Evolutionary conservation across 2,888 invertebrate species (phyloP).

Genomic region (Herminia tarsipennalis): DNA sequence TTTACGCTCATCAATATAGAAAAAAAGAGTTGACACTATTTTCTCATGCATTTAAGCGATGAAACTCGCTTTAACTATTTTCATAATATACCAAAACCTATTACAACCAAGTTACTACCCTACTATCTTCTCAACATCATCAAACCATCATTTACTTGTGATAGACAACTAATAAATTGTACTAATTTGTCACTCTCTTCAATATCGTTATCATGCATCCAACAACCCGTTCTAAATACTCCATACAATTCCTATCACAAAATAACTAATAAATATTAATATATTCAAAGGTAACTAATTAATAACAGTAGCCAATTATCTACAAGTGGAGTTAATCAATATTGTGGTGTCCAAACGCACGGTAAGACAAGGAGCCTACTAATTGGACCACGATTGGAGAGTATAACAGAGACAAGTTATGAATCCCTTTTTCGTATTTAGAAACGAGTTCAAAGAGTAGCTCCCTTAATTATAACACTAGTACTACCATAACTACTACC

Average conservation of each 20-base stretch:
- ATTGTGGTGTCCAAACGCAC: constrained; percentile 57
- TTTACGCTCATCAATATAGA: too few species aligned
- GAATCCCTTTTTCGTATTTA: constrained; percentile 45
- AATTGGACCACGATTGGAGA: constrained; percentile 71
- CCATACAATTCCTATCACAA: constrained; percentile 19
- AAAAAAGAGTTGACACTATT: too few species aligned
- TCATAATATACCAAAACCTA: too few species aligned
- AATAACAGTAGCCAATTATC: constrained; percentile 74
- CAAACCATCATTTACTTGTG: neutral
- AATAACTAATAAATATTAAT: constrained; percentile 47
- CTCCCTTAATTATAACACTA: too few species aligned
- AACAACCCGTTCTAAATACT: constrained; percentile 8
- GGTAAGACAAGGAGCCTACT: constrained; percentile 67
- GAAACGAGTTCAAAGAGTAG: constrained; percentile 36
- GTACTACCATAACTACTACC: too few species aligned
- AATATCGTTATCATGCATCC: neutral
- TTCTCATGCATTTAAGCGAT: too few species aligned
- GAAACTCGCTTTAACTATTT: too few species aligned
- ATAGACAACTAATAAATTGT: neutral
- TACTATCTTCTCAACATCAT: too few species aligned
- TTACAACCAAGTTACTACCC: too few species aligned
- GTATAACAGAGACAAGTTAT: constrained; percentile 64
- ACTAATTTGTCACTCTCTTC: constrained; percentile 5
- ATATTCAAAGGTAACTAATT: constrained; percentile 63
- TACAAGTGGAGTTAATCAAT: constrained; percentile 67